These are phyloP conservation scores for Salvelinus sp. DNA, from an alignment of 2,113 vertebrate genomes.

Conservation along the genomic window DNA sequence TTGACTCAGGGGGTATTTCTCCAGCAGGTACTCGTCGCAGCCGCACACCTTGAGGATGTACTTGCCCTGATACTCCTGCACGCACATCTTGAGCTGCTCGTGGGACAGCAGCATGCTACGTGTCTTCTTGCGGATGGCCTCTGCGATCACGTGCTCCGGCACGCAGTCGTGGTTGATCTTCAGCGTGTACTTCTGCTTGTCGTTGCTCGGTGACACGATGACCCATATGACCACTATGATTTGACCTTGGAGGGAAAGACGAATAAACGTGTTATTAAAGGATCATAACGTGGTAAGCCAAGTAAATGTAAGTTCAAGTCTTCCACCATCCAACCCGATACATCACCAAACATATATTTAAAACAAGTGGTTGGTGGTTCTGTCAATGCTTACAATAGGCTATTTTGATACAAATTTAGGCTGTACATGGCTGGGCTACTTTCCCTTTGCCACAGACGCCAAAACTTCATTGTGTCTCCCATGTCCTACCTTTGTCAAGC, in stretches of 20 bases:
- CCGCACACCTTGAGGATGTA: conserved; percentile 99
- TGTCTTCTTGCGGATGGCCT: conserved; percentile 97
- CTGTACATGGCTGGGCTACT: neutral
- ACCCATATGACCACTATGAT: conserved; percentile 99
- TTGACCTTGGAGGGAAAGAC: conserved; percentile 82
- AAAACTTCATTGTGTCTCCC: too few species aligned
- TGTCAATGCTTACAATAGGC: neutral
- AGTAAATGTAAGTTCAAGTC: too few species aligned
- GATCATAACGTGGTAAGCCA: too few species aligned
- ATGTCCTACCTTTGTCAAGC: conserved; percentile 90
- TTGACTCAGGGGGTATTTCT: conserved; percentile 97
- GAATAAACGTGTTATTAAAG: neutral
- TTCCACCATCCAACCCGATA: neutral
- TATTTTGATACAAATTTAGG: neutral
- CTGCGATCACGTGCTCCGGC: conserved; percentile 97
- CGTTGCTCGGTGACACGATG: conserved; percentile 96
- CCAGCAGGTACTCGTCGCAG: conserved; percentile 96
- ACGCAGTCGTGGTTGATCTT: conserved; percentile 98
- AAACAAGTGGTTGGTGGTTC: neutral
- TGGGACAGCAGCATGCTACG: conserved; percentile 96
- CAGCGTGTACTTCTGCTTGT: conserved; percentile 97
- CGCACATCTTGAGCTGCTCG: conserved; percentile 96
- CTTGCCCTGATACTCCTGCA: conserved; percentile 98
- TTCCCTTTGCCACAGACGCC: neutral
- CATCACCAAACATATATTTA: neutral